These are phyloP conservation scores for Phaethon lepturus DNA, from an alignment of 2,113 vertebrate genomes.

Conservation along the genomic window DNA sequence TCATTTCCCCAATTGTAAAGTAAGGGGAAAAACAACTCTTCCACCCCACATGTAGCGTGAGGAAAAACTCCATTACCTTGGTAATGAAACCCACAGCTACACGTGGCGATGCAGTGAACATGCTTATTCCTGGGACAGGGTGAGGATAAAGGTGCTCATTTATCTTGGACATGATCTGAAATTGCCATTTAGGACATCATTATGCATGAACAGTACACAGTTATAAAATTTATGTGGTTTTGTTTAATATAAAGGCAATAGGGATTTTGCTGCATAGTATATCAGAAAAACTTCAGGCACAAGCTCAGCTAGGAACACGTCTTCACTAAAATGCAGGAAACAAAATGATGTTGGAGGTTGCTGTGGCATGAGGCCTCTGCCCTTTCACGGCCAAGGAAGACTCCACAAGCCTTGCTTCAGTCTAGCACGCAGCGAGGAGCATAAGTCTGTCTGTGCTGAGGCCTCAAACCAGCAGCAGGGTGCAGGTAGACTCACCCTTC, in stretches of 20 bases:
- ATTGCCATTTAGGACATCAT: background rate
- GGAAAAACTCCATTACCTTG: background rate
- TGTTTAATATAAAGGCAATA: background rate
- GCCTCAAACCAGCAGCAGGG: background rate
- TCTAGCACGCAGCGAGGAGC: accelerated
- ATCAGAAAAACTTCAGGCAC: background rate
- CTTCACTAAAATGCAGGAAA: background rate
- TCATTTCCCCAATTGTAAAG: background rate
- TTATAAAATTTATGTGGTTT: background rate
- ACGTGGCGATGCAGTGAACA: accelerated
- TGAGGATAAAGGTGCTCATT: background rate
- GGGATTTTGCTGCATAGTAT: background rate
- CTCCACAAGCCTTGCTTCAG: background rate
- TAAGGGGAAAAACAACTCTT: background rate
- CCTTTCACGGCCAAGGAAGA: background rate
- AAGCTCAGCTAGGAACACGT: background rate
- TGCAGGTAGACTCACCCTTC: background rate
- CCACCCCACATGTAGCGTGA: background rate
- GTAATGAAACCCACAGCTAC: background rate
- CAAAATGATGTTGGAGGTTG: background rate
- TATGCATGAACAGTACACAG: background rate
- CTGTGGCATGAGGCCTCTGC: background rate
- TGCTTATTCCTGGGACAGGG: background rate
- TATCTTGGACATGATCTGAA: background rate
- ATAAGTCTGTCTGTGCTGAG: background rate